A percentile compares a stretch with the other conserved stretches of the same genome.
phyloP scores from a whole-genome alignment of 2,797 vertebrate genomes.

The Choloepus didactylus region DNA sequence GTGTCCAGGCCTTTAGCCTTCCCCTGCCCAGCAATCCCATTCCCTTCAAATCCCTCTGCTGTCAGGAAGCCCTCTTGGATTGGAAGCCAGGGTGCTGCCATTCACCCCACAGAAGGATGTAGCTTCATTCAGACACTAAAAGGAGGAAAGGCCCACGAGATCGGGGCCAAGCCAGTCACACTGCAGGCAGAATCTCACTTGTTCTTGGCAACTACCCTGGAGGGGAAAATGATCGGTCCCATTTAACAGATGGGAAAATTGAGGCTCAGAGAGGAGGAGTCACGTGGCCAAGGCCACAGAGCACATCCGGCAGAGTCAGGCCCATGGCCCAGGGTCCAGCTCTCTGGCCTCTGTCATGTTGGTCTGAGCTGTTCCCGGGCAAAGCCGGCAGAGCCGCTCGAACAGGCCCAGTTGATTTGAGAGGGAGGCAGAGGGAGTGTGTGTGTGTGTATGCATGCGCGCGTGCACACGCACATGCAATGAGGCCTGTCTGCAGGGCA shows the following conservation, averaged over 20 bases:
- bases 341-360: not conserved
- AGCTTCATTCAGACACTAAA: not conserved
- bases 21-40: too few species aligned
- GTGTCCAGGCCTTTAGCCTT: not conserved
- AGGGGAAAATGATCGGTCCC: not conserved
- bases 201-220: not conserved
- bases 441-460: rapidly evolving
- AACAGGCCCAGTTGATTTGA: not conserved
- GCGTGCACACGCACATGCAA: too few species aligned
- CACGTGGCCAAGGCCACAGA: not conserved
- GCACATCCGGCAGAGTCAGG: not conserved
- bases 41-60: not conserved
- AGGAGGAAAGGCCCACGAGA: not conserved
- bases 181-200: not conserved
- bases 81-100: not conserved
- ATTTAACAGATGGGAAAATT: not conserved
- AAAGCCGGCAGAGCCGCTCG: not conserved
- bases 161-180: not conserved
- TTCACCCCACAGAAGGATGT: not conserved
- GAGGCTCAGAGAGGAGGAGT: not conserved
- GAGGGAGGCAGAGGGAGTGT: not conserved
- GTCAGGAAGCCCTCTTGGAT: not conserved
- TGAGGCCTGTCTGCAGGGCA: not conserved
- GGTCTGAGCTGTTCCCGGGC: not conserved
- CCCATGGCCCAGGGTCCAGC: not conserved